Evolutionary conservation across 1,140 invertebrate genomes (phyloP).

Genomic region (Thalassaphorura encarpata): DNA sequence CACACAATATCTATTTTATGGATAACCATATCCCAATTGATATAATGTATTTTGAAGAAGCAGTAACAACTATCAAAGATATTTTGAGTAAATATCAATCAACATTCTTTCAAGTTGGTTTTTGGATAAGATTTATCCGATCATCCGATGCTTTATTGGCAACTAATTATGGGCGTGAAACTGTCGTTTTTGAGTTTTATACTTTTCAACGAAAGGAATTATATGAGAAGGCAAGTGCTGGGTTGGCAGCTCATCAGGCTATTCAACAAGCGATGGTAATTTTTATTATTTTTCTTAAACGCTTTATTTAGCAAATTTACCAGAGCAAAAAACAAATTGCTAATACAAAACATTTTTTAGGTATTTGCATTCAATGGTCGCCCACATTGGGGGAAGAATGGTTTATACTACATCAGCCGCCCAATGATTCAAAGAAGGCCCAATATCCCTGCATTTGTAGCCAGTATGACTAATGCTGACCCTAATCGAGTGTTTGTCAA

Average conservation of each 20-base stretch:
- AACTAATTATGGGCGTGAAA: too few species aligned
- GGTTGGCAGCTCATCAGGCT: not conserved
- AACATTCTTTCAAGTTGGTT: too few species aligned
- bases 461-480: not conserved
- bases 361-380: not conserved
- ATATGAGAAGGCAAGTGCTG: not conserved
- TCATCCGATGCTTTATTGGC: too few species aligned
- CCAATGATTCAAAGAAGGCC: not conserved
- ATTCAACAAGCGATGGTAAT: not conserved
- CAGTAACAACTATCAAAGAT: too few species aligned
- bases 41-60: too few species aligned
- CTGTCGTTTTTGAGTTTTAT: not conserved
- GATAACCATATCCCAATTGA: too few species aligned
- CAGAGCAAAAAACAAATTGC: not conserved
- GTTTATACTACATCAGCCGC: not conserved
- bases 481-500: constrained; percentile 4
- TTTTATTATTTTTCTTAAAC: not conserved
- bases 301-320: not conserved
- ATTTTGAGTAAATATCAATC: too few species aligned
- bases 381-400: constrained; percentile 6
- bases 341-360: not conserved
- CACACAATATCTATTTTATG: too few species aligned
- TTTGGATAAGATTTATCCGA: too few species aligned
- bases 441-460: not conserved
- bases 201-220: not conserved